These are phyloP conservation scores for Tursiops truncatus DNA, from an alignment of 2,113 vertebrate genomes.

Conservation along the genomic window DNA sequence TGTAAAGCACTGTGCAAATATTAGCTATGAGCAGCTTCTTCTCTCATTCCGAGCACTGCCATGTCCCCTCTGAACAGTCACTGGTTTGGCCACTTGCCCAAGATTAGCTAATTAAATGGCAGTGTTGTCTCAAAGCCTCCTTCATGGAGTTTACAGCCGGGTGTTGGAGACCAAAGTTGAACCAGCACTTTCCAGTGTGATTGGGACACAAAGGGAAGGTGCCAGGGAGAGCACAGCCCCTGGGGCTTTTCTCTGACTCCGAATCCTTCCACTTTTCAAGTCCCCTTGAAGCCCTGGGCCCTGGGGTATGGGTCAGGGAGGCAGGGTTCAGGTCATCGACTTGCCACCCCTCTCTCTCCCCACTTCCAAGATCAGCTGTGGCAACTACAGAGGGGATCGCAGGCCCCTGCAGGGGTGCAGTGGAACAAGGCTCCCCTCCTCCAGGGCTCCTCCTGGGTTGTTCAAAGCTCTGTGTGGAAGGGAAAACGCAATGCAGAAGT, in stretches of 20 bases:
- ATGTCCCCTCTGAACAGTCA: neutral
- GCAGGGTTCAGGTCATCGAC: neutral
- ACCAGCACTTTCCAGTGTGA: neutral
- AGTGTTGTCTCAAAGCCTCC: neutral
- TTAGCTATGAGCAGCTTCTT: neutral
- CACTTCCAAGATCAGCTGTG: neutral
- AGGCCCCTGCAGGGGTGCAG: neutral
- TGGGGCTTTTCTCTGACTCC: neutral
- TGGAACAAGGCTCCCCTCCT: neutral
- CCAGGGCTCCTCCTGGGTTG: neutral
- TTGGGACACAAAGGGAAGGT: neutral
- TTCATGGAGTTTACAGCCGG: neutral
- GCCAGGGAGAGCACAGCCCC: no score
- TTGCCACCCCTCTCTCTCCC: neutral
- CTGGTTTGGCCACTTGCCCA: neutral
- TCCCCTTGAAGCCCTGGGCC: neutral
- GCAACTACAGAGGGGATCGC: neutral
- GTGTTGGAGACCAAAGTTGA: neutral
- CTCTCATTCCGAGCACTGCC: neutral
- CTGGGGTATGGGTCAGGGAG: neutral
- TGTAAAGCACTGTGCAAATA: neutral
- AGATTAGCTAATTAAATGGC: neutral
- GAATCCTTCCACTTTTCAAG: neutral
- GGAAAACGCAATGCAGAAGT: neutral
- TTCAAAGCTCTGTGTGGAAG: neutral